Evolutionary conservation across 2,888 invertebrate species (phyloP).

Genomic region (Epistrophella euchroma): DNA sequence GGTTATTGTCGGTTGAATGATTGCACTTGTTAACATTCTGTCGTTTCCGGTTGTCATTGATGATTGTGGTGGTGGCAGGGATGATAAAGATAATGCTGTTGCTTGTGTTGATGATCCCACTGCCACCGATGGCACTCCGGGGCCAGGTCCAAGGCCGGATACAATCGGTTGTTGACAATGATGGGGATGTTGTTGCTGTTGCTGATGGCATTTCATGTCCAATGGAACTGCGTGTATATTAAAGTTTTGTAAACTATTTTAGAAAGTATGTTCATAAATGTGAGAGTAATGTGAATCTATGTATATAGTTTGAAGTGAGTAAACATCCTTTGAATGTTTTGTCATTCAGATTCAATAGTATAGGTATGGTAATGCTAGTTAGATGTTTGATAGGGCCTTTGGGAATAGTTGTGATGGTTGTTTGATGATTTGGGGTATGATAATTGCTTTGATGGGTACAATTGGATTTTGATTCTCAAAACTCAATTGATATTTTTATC

Average conservation of each 20-base stretch:
- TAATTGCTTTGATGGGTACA: neutral
- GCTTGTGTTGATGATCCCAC: conserved; percentile 12
- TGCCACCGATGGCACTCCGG: conserved; percentile 41
- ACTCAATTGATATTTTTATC: neutral
- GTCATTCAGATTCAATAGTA: conserved; percentile 4
- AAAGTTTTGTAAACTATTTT: conserved; percentile 71
- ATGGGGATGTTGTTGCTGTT: conserved; percentile 77
- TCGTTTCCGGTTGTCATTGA: conserved; percentile 83
- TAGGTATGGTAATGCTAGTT: neutral
- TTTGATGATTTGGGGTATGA: neutral
- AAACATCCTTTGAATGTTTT: conserved; percentile 53
- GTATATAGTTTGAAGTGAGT: conserved; percentile 79
- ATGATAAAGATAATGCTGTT: conserved; percentile 28
- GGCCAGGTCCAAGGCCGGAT: conserved; percentile 77
- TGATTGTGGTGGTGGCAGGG: conserved; percentile 79
- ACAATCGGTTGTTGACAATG: conserved; percentile 78
- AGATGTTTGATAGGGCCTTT: neutral
- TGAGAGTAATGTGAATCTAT: conserved; percentile 76
- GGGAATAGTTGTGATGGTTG: neutral
- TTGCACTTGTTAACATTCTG: conserved; percentile 84
- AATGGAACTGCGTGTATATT: conserved; percentile 81
- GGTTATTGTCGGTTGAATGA: conserved; percentile 78
- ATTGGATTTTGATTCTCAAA: neutral
- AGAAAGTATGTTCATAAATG: conserved; percentile 54
- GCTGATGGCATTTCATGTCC: conserved; percentile 83